Conservation (phyloP, 2,797 vertebrate genomes). For the Dermochelys coriacea region DNA sequence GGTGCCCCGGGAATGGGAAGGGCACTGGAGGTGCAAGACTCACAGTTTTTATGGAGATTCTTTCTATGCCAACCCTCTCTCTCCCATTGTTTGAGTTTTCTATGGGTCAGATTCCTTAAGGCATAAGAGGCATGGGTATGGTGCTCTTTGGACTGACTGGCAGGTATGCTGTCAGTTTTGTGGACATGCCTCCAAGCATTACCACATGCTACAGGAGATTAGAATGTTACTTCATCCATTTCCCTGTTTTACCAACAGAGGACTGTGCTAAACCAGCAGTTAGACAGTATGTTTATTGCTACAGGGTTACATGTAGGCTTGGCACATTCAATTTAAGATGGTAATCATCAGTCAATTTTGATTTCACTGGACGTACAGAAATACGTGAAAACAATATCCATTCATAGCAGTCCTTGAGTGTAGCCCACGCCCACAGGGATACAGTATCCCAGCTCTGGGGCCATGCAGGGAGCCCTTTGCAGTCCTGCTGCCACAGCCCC, state of each 20-base stretch:
- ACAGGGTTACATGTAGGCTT: background rate
- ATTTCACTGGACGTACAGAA: background rate
- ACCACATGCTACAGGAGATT: background rate
- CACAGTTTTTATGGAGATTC: background rate
- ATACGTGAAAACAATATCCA: background rate
- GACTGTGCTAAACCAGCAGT: conserved; percentile 18
- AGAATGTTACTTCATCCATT: conserved; percentile 20
- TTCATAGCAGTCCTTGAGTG: background rate
- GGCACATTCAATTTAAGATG: background rate
- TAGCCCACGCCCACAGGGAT: background rate
- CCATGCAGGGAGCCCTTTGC: background rate
- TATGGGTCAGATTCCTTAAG: background rate
- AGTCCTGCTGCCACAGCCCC: background rate
- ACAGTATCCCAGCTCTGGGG: background rate
- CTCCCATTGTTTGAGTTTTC: background rate
- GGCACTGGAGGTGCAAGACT: fast-evolving
- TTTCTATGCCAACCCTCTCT: background rate
- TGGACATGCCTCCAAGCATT: background rate
- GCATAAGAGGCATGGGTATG: background rate
- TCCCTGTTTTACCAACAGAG: background rate
- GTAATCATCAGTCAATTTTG: background rate
- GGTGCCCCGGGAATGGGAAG: background rate
- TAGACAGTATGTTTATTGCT: conserved; percentile 11
- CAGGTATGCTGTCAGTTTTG: fast-evolving
- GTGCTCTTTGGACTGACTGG: background rate